These are phyloP conservation scores for Dromius quadrimaculatus DNA, from an alignment of 2,888 invertebrate species.

Conservation along the genomic window DNA sequence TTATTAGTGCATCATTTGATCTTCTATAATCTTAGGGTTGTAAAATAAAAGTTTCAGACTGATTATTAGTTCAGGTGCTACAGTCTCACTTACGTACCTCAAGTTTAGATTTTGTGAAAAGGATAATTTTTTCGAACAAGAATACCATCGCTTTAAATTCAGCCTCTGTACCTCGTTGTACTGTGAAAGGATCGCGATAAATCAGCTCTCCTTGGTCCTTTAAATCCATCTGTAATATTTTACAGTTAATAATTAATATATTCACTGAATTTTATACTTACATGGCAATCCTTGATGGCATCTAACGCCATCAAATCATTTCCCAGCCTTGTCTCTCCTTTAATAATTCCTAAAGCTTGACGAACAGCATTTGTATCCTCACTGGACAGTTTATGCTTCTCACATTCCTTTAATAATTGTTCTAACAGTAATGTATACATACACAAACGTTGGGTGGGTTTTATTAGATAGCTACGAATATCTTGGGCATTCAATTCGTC, in stretches of 20 bases:
- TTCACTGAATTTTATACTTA: too few species aligned
- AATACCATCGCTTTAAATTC: conserved; percentile 53
- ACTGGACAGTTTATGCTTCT: conserved; percentile 26
- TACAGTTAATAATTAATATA: too few species aligned
- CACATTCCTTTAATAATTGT: conserved; percentile 36
- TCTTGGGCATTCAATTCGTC: neutral
- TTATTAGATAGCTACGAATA: conserved; percentile 39
- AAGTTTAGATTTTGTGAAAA: conserved; percentile 50
- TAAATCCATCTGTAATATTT: conserved; percentile 47
- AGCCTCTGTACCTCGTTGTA: conserved; percentile 18
- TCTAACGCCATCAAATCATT: conserved; percentile 64
- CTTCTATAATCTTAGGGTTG: too few species aligned
- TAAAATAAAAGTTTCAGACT: conserved; percentile 2
- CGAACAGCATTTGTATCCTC: conserved; percentile 48
- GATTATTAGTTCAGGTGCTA: neutral
- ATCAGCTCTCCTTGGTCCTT: conserved; percentile 47
- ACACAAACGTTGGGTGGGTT: conserved; percentile 40
- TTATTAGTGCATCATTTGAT: too few species aligned
- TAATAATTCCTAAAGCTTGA: conserved; percentile 60
- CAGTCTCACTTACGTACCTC: too few species aligned
- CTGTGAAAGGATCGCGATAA: conserved; percentile 38
- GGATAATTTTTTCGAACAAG: conserved; percentile 53
- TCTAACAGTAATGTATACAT: conserved; percentile 37
- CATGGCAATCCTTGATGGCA: conserved; percentile 59
- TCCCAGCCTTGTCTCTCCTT: conserved; percentile 61